Base-by-base conservation (phyloP, 2,113 vertebrate genomes). In the Vireo altiloquus region DNA sequence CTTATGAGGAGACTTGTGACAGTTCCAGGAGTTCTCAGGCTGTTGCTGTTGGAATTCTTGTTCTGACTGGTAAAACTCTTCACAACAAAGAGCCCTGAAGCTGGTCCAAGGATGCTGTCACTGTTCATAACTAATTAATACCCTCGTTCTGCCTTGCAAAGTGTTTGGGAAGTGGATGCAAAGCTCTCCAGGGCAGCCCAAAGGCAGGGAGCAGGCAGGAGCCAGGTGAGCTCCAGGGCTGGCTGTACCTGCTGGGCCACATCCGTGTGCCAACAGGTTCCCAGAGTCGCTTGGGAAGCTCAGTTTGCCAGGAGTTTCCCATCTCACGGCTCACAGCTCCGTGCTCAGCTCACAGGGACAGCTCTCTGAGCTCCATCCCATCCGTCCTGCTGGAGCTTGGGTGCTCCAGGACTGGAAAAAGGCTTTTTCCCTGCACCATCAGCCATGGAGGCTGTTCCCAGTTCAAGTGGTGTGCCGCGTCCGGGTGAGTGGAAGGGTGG, bases 21-120 rank as follows among this genome's bases (percentile, higher is more conserved):
- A 39, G 8, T 56, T 14, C 37, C 5, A 28, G 3, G 3, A 50
- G 16, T 13, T 14, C 78, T 42, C 30, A 4, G 64, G n/a, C 68
- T 59, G 9, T 3, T 5, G 1, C 21, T 39, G 5, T 9, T 25
- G 50, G 23, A 13, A 10, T 87, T 77, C 31, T 64, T 44, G 13
- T 47, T 60, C 4, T 11, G 3, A 8, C 27, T 49, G 17, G 23
- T 24, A 6, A 37, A 46, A 5, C 17, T 25, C 47, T 33, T 49
- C 53, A 9, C 66, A 54, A 1, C 74, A 57, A 27, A 15, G 31
- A 30, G 20, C 33, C 53, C 37, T 4, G 40, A n/a, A 35, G 64
- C 44, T 35, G 31, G 54, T 23, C 6, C 0, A 10, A 39, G 65
- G 42, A 24, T 0, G 1, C 66, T 33, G 25, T 13, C 9, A 0